Percentiles rank a stretch among this genome's conserved stretches.
These are phyloP conservation scores for Anoncus sp. DNA, from an alignment of 2,888 invertebrate species.

Conservation along the genomic window DNA sequence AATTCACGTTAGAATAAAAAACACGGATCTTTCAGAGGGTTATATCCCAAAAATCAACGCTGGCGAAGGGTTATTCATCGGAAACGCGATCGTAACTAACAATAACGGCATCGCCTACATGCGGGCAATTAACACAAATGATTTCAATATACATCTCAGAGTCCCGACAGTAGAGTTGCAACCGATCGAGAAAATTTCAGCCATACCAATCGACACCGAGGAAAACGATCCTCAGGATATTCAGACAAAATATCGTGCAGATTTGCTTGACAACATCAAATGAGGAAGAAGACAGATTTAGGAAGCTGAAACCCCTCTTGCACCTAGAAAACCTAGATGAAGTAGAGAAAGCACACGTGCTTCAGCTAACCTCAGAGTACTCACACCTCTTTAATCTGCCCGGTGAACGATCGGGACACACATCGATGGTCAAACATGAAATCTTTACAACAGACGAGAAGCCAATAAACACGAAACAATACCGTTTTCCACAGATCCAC, in stretches of 20 bases:
- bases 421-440: constrained; percentile 11
- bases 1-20: constrained; percentile 3
- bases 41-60: constrained; percentile 13
- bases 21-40: constrained; percentile 7
- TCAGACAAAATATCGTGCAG: no score
- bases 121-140: constrained; percentile 9
- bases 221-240: no score
- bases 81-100: constrained; percentile 26
- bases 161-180: no score
- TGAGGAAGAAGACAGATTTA: constrained; percentile 7
- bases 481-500: constrained; percentile 31
- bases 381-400: constrained; percentile 22
- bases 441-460: constrained; percentile 31
- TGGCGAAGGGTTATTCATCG: constrained; percentile 23
- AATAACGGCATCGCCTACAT: constrained; percentile 16
- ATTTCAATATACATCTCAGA: no score
- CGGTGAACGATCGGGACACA: constrained; percentile 25
- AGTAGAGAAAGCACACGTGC: constrained; percentile 24
- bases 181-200: no score
- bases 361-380: constrained; percentile 2
- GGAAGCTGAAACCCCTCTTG: constrained; percentile 22
- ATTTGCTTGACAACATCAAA: no score
- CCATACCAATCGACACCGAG: no score
- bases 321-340: constrained; percentile 32
- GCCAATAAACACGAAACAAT: constrained; percentile 45